Percentiles rank a stretch among this genome's conserved stretches.
These are phyloP conservation scores for Plagiodera versicolora DNA, from an alignment of 2,888 invertebrate genomes.

Conservation along the genomic window DNA sequence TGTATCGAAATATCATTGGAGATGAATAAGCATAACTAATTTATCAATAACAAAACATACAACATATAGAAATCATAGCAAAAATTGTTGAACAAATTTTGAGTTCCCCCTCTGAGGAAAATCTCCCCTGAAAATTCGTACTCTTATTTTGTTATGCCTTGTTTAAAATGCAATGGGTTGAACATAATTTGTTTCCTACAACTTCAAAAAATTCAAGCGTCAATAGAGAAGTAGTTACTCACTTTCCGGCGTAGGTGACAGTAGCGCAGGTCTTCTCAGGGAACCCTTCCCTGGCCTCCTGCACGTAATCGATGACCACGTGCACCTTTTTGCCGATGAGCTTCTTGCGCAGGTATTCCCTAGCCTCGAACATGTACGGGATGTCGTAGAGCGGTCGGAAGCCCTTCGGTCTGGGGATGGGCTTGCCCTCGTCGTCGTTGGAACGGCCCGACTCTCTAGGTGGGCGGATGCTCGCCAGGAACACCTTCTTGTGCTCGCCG, in stretches of 20 bases:
- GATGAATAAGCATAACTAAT: too few relatives aligned
- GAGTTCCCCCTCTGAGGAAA: too few relatives aligned
- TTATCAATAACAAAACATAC: too few relatives aligned
- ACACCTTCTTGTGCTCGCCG: slow-evolving; percentile 84
- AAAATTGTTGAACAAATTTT: too few relatives aligned
- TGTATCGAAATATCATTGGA: too few relatives aligned
- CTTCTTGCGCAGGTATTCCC: slow-evolving; percentile 95
- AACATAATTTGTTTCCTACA: too few relatives aligned
- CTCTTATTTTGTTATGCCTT: too few relatives aligned
- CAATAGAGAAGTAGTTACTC: too few relatives aligned
- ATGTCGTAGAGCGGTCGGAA: slow-evolving; percentile 95
- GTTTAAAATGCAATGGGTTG: background rate
- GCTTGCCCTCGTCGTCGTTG: slow-evolving; percentile 68
- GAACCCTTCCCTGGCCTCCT: slow-evolving; percentile 89
- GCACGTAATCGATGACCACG: slow-evolving; percentile 93
- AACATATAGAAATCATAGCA: too few relatives aligned
- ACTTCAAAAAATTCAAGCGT: too few relatives aligned
- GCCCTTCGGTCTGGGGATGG: slow-evolving; percentile 68
- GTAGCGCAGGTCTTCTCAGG: slow-evolving; percentile 97
- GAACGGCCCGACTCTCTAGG: slow-evolving; percentile 66
- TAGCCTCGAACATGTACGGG: slow-evolving; percentile 98
- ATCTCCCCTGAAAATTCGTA: too few relatives aligned
- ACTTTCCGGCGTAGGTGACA: slow-evolving; percentile 79
- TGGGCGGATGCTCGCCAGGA: slow-evolving; percentile 93
- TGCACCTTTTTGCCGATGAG: slow-evolving; percentile 93